Evolutionary conservation across 2,888 invertebrate genomes (phyloP).

Genomic region (Caenorhabditis sulstoni): DNA sequence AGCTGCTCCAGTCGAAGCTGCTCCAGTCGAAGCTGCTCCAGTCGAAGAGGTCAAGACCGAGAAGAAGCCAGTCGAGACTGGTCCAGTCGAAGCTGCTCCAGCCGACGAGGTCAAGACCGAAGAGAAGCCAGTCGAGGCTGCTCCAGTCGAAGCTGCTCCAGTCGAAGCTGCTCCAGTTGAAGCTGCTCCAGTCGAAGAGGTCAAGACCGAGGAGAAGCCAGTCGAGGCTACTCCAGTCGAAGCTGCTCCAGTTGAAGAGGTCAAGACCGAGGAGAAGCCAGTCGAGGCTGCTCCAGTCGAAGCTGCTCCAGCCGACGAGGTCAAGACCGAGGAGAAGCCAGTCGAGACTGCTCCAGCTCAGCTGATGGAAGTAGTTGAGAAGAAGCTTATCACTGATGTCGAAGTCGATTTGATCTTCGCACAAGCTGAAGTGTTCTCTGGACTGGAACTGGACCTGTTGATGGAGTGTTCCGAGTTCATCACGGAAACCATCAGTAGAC

Average conservation of each 20-base stretch:
- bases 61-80: too few relatives aligned
- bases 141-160: slow-evolving; percentile 1
- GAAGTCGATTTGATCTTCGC: too few relatives aligned
- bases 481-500: too few relatives aligned
- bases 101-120: slow-evolving; percentile 16
- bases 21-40: slow-evolving; percentile 16
- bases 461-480: too few relatives aligned
- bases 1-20: slow-evolving; percentile 29
- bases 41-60: too few relatives aligned
- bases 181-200: slow-evolving; percentile 15
- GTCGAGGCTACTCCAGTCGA: slow-evolving; percentile 17
- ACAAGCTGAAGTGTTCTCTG: too few relatives aligned
- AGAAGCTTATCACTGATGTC: too few relatives aligned
- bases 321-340: slow-evolving; percentile 16
- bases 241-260: slow-evolving; percentile 18
- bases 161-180: not conserved
- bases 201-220: slow-evolving; percentile 1
- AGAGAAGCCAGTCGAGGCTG: slow-evolving; percentile 24
- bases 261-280: too few relatives aligned
- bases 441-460: too few relatives aligned
- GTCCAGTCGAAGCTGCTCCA: slow-evolving; percentile 15
- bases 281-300: slow-evolving; percentile 10
- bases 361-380: too few relatives aligned
- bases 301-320: slow-evolving; percentile 11
- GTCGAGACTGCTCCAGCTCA: slow-evolving; percentile 1